Evolutionary conservation across 2,113 vertebrate species (phyloP), one percentile per base, ranked within the genome.

Genomic region (Corydoras sp.): DNA sequence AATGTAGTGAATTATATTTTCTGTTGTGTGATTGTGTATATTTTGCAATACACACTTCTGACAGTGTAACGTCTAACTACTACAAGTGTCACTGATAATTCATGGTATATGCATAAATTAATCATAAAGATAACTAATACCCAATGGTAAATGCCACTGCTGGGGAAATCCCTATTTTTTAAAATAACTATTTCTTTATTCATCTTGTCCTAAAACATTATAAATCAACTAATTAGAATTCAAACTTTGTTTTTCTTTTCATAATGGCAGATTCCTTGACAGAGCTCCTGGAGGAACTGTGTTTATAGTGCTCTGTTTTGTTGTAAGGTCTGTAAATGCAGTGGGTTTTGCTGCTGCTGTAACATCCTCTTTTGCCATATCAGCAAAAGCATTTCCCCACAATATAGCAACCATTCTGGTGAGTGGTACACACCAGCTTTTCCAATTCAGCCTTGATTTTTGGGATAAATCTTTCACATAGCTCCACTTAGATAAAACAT

Each of bases 361-460:
- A 55, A 99, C 92, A 0, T 92, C 96, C 0, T 92, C 96, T 0
- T 95, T 92, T 77, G 91, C 97, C 4, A 85, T 97, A 30, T 89
- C 94, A 1, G 92, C 89, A 18, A 88, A 94, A 76, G 87, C 92
- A 50, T 99, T 98, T 83, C 96, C 95, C 24, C 86, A 88, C 82
- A 96, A 92, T 68, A 90, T 98, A 84, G 95, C 93, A 1, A 98
- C 95, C 77, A 92, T 97, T 56, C 0, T 98, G 92, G 96, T 98
- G 89, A 89, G 93, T 87, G 74, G 75, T 62, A 51, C 74, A 79
- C 65, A 35, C 11, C 69, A 75, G 53, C 82, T 71, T n/a, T 74
- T 62, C 14, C 35, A 13, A 3, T 10, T 32, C 13, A 76, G 74
- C 79, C 62, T 78, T 84, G 77, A 60, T 81, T 55, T 79, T 82